Conservation (phyloP, 2,113 vertebrate genomes). For the Gymnobelideus leadbeateri region DNA sequence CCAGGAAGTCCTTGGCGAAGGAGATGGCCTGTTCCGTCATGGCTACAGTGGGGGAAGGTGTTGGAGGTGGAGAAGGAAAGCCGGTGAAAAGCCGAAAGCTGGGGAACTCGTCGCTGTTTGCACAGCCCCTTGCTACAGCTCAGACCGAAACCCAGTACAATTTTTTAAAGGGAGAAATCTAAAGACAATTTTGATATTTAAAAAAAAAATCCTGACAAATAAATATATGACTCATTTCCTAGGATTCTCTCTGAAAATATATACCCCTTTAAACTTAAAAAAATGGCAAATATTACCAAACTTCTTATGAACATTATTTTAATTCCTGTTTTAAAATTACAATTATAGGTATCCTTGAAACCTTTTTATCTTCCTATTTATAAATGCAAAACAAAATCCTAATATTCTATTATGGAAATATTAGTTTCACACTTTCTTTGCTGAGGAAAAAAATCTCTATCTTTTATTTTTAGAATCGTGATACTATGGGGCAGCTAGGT, state of each 20-base stretch:
- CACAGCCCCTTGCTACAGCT: too few relatives aligned
- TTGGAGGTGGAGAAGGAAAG: too few relatives aligned
- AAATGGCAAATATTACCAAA: conserved; percentile 11
- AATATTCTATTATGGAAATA: conserved; percentile 44
- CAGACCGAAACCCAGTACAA: too few relatives aligned
- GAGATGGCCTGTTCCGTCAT: too few relatives aligned
- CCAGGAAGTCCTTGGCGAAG: too few relatives aligned
- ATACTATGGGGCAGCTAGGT: too few relatives aligned
- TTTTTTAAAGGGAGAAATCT: not conserved
- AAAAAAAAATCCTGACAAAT: conserved; percentile 13
- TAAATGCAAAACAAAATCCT: not conserved
- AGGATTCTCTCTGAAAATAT: not conserved
- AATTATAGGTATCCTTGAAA: not conserved
- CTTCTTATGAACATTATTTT: conserved; percentile 30
- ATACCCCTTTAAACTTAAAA: conserved; percentile 48
- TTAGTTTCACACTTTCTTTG: conserved; percentile 4
- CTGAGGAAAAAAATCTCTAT: conserved; percentile 8
- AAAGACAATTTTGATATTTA: conserved; percentile 16
- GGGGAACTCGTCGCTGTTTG: too few relatives aligned
- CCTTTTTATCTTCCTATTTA: not conserved
- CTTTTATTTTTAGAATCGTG: conserved; percentile 13
- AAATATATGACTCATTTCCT: not conserved
- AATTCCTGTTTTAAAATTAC: conserved; percentile 12
- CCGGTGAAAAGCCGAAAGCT: too few relatives aligned
- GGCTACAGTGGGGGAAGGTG: too few relatives aligned